phyloP scores from a whole-genome alignment of 1,140 invertebrate species.

The Eumeta japonica region DNA sequence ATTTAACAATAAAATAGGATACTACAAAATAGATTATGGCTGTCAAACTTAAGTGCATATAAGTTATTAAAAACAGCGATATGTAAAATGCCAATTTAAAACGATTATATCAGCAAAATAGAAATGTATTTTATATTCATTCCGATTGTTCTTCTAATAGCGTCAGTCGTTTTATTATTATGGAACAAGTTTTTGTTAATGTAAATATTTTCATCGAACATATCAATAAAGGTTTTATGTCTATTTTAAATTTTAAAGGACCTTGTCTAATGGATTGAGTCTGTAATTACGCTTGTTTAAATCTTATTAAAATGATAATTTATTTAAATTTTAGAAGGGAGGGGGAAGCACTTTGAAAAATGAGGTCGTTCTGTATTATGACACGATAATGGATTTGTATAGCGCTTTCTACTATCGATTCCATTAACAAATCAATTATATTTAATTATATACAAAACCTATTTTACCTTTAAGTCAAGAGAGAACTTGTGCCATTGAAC shows the following conservation, averaged over 20 bases:
- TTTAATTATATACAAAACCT: slow-evolving; percentile 30
- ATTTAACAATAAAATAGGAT: too few relatives aligned
- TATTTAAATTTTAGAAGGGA: slow-evolving; percentile 22
- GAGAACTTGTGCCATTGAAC: slow-evolving; percentile 7
- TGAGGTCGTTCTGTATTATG: slow-evolving; percentile 28
- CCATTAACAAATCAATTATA: slow-evolving; percentile 31
- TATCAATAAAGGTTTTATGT: slow-evolving; percentile 4
- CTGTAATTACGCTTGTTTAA: too few relatives aligned
- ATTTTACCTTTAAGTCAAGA: slow-evolving; percentile 13
- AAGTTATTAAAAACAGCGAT: too few relatives aligned
- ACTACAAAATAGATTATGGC: too few relatives aligned
- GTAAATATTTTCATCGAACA: slow-evolving; percentile 9
- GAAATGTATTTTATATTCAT: too few relatives aligned
- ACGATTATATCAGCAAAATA: too few relatives aligned
- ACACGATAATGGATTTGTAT: slow-evolving; percentile 22
- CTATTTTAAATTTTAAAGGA: slow-evolving; percentile 6
- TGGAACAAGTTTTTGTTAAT: slow-evolving; percentile 22
- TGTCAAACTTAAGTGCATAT: too few relatives aligned
- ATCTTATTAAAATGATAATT: slow-evolving; percentile 23
- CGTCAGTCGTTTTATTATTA: too few relatives aligned
- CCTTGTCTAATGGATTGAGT: too few relatives aligned
- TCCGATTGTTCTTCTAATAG: too few relatives aligned
- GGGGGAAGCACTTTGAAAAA: slow-evolving; percentile 17
- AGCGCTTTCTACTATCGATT: slow-evolving; percentile 17
- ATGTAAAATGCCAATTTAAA: too few relatives aligned